These are phyloP conservation scores for Epizoanthus scotinus DNA, from an alignment of 92 coral and sea anemone species.

Conservation along the genomic window DNA sequence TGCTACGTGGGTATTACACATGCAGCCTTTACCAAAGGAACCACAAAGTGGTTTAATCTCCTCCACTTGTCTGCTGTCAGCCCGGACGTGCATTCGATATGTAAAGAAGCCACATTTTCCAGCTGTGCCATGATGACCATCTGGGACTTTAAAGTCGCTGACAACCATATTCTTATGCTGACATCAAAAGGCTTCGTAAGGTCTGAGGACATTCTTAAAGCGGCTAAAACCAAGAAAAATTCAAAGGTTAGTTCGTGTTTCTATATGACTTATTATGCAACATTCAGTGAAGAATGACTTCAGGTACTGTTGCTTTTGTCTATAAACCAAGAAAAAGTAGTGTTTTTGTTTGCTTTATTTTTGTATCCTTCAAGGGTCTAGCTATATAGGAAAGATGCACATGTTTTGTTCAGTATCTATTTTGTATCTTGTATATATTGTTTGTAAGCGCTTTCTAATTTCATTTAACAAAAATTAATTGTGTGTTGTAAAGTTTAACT, in stretches of 20 bases:
- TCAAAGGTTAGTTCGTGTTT: slow-evolving; percentile 29
- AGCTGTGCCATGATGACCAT: slow-evolving; percentile 64
- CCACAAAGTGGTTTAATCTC: slow-evolving; percentile 80
- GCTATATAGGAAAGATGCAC: too few species aligned
- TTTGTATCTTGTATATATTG: too few species aligned
- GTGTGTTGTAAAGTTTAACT: too few species aligned
- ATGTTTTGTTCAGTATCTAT: too few species aligned
- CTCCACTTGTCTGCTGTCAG: slow-evolving; percentile 66
- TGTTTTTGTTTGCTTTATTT: too few species aligned
- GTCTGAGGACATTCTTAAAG: slow-evolving; percentile 62
- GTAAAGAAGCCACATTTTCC: slow-evolving; percentile 65
- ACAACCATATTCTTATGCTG: slow-evolving; percentile 68
- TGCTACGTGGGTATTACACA: slow-evolving; percentile 84
- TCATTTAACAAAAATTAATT: too few species aligned
- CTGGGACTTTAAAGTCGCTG: slow-evolving; percentile 69
- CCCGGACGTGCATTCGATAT: slow-evolving; percentile 75
- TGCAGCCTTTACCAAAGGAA: slow-evolving; percentile 74
- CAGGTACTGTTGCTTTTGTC: too few species aligned
- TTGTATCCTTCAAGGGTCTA: too few species aligned
- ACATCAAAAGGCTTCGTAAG: slow-evolving; percentile 81
- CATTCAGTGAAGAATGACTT: too few species aligned
- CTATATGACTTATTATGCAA: too few species aligned
- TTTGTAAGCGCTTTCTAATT: too few species aligned
- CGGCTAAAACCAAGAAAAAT: slow-evolving; percentile 21
- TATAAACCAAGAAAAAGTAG: too few species aligned